Conservation (phyloP, 2,888 invertebrate genomes). For the Tenthredo livida region DNA sequence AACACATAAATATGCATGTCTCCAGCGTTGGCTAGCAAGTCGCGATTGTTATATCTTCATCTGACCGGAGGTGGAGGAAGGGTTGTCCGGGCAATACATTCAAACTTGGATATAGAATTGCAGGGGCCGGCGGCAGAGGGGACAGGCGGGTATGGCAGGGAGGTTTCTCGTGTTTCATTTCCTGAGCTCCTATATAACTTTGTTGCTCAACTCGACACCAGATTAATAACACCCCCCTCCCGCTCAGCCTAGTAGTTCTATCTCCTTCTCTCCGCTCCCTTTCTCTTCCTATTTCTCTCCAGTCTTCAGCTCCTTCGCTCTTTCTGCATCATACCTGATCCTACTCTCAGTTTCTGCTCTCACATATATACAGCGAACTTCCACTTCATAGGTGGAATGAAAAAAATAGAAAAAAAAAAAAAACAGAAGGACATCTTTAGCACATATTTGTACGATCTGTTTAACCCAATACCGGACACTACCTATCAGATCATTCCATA, state of each 20-base stretch:
- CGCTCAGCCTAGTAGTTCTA: conserved; percentile 66
- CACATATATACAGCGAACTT: not conserved
- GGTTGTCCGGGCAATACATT: conserved; percentile 75
- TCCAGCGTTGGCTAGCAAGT: conserved; percentile 69
- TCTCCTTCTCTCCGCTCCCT: conserved; percentile 49
- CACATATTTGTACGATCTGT: not conserved
- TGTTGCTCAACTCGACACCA: conserved; percentile 78
- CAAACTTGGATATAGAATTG: conserved; percentile 73
- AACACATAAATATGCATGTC: conserved; percentile 72
- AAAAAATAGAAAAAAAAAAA: not conserved
- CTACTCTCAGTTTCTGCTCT: not conserved
- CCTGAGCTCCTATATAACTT: conserved; percentile 79
- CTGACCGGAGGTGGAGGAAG: conserved; percentile 70
- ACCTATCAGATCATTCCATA: not conserved
- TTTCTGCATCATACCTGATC: not conserved
- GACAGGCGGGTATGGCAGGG: conserved; percentile 60
- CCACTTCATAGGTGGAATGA: not conserved
- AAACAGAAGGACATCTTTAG: not conserved
- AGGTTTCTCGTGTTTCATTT: conserved; percentile 78
- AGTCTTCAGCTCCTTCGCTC: not conserved
- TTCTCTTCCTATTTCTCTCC: not conserved
- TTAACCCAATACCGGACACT: not conserved
- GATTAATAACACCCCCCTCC: conserved; percentile 78
- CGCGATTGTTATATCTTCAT: conserved; percentile 77
- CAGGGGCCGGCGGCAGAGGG: conserved; percentile 60